Evolutionary conservation across 2,797 vertebrate genomes (phyloP).

Genomic region (Cheirogaleus major): DNA sequence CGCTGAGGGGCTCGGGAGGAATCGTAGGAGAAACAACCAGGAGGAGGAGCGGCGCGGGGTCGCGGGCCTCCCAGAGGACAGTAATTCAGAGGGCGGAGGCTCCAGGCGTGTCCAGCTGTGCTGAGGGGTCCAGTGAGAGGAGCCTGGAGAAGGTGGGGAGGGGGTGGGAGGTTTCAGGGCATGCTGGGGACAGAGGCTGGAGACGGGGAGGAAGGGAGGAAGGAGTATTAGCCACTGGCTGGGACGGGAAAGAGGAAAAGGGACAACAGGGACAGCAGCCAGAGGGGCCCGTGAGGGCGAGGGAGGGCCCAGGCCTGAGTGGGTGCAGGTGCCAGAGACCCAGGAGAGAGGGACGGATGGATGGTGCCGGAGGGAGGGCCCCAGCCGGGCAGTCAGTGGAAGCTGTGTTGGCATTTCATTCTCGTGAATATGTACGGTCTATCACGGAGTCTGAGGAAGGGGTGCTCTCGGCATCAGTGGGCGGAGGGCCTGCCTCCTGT

Average conservation of each 20-base stretch:
- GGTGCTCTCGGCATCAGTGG: not conserved
- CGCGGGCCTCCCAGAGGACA: not conserved
- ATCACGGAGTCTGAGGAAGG: not conserved
- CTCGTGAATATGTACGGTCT: accelerated
- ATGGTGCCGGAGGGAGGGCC: not conserved
- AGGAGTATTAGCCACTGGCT: no score
- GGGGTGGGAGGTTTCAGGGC: accelerated
- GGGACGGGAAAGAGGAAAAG: not conserved
- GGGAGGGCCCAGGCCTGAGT: not conserved
- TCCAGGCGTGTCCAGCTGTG: accelerated
- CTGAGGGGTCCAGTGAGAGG: not conserved
- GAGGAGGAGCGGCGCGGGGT: no score
- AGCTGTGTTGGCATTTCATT: not conserved
- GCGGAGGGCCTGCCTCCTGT: not conserved
- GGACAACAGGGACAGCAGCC: no score
- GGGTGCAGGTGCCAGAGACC: not conserved
- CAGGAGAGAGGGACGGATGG: not conserved
- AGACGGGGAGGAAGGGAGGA: not conserved
- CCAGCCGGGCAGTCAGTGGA: not conserved
- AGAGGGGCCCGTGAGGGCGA: accelerated
- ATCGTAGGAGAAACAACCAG: accelerated
- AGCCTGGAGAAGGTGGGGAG: not conserved
- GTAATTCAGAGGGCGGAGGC: no score
- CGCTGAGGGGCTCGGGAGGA: accelerated
- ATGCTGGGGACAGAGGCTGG: not conserved